Evolutionary conservation across 1,140 invertebrate species (phyloP).

Genomic region (Tetragonula clypearis): DNA sequence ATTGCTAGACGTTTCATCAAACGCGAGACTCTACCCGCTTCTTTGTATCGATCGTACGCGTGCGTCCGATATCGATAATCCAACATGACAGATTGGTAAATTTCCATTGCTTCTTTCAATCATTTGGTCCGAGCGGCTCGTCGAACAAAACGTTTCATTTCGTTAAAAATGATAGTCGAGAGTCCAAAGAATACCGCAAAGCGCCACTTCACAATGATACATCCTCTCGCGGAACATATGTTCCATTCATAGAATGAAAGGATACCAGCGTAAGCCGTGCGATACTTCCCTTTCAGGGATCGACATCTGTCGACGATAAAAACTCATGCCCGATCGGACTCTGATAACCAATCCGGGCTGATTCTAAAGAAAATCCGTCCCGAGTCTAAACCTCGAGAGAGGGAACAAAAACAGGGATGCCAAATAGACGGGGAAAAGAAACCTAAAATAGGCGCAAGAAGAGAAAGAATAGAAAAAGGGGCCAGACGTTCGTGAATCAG

Average conservation of each 20-base stretch:
- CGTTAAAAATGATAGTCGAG: not conserved
- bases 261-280: not conserved
- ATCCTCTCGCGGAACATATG: not conserved
- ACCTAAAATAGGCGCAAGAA: no score
- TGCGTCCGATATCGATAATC: not conserved
- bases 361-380: no score
- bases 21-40: not conserved
- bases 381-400: no score
- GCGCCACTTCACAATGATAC: not conserved
- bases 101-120: no score
- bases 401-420: no score
- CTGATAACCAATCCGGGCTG: not conserved
- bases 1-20: not conserved
- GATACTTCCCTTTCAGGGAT: slow-evolving; percentile 17
- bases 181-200: not conserved
- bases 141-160: not conserved
- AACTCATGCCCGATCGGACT: not conserved
- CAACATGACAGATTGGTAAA: not conserved
- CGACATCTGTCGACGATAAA: slow-evolving; percentile 32
- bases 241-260: slow-evolving; percentile 20
- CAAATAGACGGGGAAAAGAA: no score
- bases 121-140: not conserved
- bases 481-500: not conserved
- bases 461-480: not conserved
- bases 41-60: not conserved